phyloP scores from a whole-genome alignment of 2,797 vertebrate species.

The Neoniphon sammara region DNA sequence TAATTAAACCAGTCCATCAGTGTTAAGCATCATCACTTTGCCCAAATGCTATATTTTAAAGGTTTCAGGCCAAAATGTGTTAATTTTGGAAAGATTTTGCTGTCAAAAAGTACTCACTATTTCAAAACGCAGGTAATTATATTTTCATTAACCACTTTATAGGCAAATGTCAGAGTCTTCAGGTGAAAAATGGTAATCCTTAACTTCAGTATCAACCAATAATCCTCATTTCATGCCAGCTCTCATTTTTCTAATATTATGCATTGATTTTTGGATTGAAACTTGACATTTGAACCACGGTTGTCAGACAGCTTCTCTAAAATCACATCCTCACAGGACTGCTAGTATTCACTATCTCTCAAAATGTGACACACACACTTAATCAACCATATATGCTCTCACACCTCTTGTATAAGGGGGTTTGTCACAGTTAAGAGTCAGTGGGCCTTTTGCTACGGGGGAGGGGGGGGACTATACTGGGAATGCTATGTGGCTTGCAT shows the following conservation, averaged over 20 bases:
- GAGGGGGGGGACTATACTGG: conserved; percentile 75
- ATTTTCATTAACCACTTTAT: not conserved
- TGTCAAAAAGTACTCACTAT: not conserved
- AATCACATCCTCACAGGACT: conserved; percentile 54
- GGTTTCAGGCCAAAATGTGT: not conserved
- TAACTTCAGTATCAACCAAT: not conserved
- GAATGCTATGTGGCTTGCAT: conserved; percentile 86
- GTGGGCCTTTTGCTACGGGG: conserved; percentile 64
- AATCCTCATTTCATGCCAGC: not conserved
- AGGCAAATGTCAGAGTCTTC: too few relatives aligned
- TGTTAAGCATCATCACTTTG: not conserved
- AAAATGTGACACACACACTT: conserved; percentile 60
- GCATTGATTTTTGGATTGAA: not conserved
- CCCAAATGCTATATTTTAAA: not conserved
- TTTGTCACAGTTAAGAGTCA: conserved; percentile 69
- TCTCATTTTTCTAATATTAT: not conserved
- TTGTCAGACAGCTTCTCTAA: conserved; percentile 13
- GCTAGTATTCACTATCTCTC: conserved; percentile 53
- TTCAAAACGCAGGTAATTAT: not conserved
- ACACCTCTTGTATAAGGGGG: conserved; percentile 76
- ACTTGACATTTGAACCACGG: not conserved
- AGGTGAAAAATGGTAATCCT: not conserved
- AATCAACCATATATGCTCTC: conserved; percentile 60
- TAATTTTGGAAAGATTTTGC: not conserved
- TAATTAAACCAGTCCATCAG: not conserved